Percentiles rank a stretch among this genome's conserved stretches.
These are phyloP conservation scores for Agapornis roseicollis DNA, from an alignment of 2,113 vertebrate species.

Conservation along the genomic window DNA sequence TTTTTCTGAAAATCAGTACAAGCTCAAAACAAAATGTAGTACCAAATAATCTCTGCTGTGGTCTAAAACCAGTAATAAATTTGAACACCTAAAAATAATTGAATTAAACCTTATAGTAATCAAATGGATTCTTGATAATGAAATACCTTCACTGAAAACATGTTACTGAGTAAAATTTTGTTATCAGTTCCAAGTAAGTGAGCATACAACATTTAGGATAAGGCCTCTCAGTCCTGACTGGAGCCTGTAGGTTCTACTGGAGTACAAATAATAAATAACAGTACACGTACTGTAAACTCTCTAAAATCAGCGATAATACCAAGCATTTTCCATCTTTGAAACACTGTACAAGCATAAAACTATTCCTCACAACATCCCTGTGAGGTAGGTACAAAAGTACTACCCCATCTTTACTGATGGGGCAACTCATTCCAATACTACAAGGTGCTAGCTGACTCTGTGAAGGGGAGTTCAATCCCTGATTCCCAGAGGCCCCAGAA, in stretches of 20 bases:
- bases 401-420: neutral
- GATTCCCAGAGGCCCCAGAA: neutral
- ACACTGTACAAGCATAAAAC: conserved; percentile 36
- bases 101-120: neutral
- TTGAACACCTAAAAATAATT: conserved; percentile 11
- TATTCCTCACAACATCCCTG: conserved; percentile 66
- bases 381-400: conserved; percentile 53
- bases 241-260: neutral
- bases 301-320: conserved; percentile 15
- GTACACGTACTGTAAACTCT: conserved; percentile 25
- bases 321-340: conserved; percentile 34
- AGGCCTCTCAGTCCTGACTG: conserved; percentile 43
- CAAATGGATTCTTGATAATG: neutral
- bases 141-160: neutral
- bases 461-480: neutral
- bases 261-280: conserved; percentile 60
- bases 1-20: conserved; percentile 30
- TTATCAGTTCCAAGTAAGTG: neutral
- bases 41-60: neutral
- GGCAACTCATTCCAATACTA: neutral
- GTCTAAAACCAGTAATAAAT: conserved; percentile 6
- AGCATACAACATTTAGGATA: neutral
- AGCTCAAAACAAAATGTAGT: conserved; percentile 26
- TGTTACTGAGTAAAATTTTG: neutral
- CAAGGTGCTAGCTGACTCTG: conserved; percentile 34